Conservation (phyloP, 2,797 vertebrate genomes). For the Huso huso region DNA sequence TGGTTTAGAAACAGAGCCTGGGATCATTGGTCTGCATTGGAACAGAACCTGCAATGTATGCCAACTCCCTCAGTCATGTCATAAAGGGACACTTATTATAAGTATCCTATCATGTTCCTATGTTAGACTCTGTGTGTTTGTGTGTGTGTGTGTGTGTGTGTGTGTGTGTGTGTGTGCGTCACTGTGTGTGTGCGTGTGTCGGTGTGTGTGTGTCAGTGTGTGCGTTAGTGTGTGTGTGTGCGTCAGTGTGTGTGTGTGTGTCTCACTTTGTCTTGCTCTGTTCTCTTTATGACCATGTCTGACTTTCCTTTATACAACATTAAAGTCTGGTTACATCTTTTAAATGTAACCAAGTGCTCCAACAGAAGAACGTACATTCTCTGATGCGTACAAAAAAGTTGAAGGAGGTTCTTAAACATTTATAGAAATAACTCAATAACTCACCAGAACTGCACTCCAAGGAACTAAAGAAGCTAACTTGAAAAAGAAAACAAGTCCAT, state of each 20-base stretch:
- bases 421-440: constrained; percentile 48
- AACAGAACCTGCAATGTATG: constrained; percentile 5
- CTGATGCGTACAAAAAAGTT: constrained; percentile 46
- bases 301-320: background rate
- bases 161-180: background rate
- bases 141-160: no score
- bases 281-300: background rate
- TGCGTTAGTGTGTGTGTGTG: no score
- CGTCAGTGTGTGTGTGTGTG: background rate
- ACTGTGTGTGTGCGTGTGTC: background rate
- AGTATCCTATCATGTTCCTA: background rate
- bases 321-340: constrained; percentile 23
- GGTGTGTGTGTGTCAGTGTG: no score
- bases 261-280: background rate
- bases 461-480: constrained; percentile 46
- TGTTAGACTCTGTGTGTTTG: background rate
- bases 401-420: constrained; percentile 45
- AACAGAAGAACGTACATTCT: constrained; percentile 31
- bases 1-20: no score
- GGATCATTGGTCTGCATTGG: background rate
- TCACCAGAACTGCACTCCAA: constrained; percentile 48
- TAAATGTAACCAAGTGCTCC: constrained; percentile 10
- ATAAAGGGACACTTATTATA: background rate
- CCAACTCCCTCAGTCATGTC: constrained; percentile 1
- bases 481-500: constrained; percentile 33